Conservation (phyloP, 2,888 invertebrate species). For the Hydroisotoma schaefferi region DNA sequence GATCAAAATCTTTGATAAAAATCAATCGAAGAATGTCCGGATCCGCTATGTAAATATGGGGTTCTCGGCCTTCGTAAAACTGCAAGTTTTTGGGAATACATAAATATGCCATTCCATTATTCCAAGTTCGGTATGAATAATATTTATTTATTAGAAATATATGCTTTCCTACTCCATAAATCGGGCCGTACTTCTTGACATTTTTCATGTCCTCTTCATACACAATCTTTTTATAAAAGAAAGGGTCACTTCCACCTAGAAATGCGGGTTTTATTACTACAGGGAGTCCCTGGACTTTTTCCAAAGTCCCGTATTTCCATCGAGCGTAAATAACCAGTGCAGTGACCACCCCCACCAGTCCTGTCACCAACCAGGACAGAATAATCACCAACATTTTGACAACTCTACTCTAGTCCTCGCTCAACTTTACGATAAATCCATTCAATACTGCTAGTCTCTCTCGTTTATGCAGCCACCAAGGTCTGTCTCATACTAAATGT, state of each 20-base stretch:
- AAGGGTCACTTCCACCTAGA: slow-evolving; percentile 30
- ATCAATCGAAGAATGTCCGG: slow-evolving; percentile 28
- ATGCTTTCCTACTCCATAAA: slow-evolving; percentile 29
- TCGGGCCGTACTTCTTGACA: slow-evolving; percentile 30
- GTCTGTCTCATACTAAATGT: no score
- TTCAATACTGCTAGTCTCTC: no score
- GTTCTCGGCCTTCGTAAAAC: slow-evolving; percentile 32
- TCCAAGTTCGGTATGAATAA: no score
- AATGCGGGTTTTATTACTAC: slow-evolving; percentile 27
- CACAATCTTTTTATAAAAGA: slow-evolving; percentile 25
- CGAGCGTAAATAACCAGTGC: slow-evolving; percentile 25
- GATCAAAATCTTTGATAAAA: slow-evolving; percentile 39
- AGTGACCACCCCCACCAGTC: slow-evolving; percentile 22
- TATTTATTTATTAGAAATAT: no score
- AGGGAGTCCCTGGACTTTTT: slow-evolving; percentile 30
- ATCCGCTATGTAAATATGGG: slow-evolving; percentile 31
- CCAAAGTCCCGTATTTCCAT: slow-evolving; percentile 36
- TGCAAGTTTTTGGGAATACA: slow-evolving; percentile 7
- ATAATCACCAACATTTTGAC: slow-evolving; percentile 2
- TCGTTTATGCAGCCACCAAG: no score
- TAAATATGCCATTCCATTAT: no score
- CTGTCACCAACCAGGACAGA: slow-evolving; percentile 7
- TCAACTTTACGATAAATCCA: no score
- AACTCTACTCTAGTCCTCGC: no score
- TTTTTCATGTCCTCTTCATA: slow-evolving; percentile 27